Base-by-base conservation (phyloP, 1,140 invertebrate genomes). In the Eueides isabella region DNA sequence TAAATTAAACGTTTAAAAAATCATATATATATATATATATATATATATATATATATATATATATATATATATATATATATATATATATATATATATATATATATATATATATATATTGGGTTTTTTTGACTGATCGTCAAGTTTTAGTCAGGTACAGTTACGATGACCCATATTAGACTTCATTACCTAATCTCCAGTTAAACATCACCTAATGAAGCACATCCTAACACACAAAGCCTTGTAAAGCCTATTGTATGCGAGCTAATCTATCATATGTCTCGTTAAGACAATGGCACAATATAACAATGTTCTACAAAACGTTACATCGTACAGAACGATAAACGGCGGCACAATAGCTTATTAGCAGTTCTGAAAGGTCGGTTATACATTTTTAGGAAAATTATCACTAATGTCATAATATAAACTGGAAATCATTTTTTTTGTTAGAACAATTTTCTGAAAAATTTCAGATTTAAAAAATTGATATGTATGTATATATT, bases 271-370 rank as follows among this genome's bases (percentile, higher is more conserved):
- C 66, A 48, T 48, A 67, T 16, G 33, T 33, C 35, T 67, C 9
- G 41, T 55, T 67, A 30, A 66, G 64, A 67, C 44, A 67, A 67
- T 55, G 28, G 66, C 66, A 67, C 66, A 55, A 35, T 67, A 44
- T 67, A 67, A 67, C 66, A 31, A n/a, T 38, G 41, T 23, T 19
- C 28, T 67, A 67, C 41, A 61, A 31, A 26, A 55, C 64, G 35
- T 48, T 67, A 30, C 14, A 30, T 31, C 29, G 41, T 55, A 55
- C 66, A n/a, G n/a, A 61, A 55, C 23, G 30, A 68, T 68, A 11
- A 61, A 61, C 16, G 44, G 30, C 1, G 19, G 16, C 31, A 68
- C 67, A 68, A 68, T 68, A 23, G 19, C 19, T 61, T 5, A 30
- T 68, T 30, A 2, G 26, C 30, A 61, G 16, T 68, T 35, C 30